A percentile compares a stretch with the other conserved stretches of the same genome.
These are phyloP conservation scores for Rhyacophila brunnea DNA, from an alignment of 1,140 invertebrate genomes.

Conservation along the genomic window DNA sequence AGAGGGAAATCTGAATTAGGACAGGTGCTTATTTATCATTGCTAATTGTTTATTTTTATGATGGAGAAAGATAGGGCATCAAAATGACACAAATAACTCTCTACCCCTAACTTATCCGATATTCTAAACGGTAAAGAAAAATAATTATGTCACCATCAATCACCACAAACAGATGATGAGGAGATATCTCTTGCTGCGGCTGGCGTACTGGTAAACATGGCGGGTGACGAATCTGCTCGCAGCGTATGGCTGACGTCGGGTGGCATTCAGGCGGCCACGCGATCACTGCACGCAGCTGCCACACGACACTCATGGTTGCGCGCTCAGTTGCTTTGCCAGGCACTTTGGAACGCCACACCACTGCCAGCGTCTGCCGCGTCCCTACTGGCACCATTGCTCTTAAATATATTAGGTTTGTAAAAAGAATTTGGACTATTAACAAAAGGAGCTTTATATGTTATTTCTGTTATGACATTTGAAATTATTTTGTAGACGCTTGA, in stretches of 20 bases:
- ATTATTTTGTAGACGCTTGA: no score
- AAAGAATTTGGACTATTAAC: no score
- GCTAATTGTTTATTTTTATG: no score
- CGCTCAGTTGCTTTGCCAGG: slow-evolving; percentile 27
- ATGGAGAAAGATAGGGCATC: no score
- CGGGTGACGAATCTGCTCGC: slow-evolving; percentile 19
- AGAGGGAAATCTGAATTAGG: no score
- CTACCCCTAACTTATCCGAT: no score
- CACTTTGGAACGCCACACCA: slow-evolving; percentile 30
- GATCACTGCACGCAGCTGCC: slow-evolving; percentile 11
- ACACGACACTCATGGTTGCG: slow-evolving; percentile 15
- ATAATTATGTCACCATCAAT: no score
- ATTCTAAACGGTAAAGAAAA: no score
- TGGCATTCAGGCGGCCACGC: slow-evolving; percentile 8
- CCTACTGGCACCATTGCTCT: slow-evolving; percentile 17
- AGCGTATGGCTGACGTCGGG: slow-evolving; percentile 14
- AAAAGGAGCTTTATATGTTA: no score
- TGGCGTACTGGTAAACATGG: slow-evolving; percentile 32
- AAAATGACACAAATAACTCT: no score
- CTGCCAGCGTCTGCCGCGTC: slow-evolving; percentile 15
- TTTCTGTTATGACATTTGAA: no score
- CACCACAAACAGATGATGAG: slow-evolving; percentile 16
- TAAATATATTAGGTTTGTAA: slow-evolving; percentile 28
- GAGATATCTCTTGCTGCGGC: slow-evolving; percentile 24
- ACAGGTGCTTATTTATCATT: no score